Base-by-base conservation (phyloP, 2,888 invertebrate genomes). In the Rhyacophila evoluta region DNA sequence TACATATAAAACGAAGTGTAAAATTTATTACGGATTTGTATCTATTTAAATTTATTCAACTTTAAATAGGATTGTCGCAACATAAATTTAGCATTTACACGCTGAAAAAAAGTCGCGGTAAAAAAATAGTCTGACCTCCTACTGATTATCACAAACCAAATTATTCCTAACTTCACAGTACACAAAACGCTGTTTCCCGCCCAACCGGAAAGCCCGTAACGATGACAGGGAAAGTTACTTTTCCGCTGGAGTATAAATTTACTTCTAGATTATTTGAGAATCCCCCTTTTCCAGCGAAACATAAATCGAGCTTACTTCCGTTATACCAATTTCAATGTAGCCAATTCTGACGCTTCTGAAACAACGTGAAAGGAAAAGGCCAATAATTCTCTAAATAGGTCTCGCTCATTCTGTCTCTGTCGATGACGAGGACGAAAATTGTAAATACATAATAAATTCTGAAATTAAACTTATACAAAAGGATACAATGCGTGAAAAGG, bases 191-290 rank as follows among this genome's bases (percentile, higher is more conserved):
- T 55, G 55, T 19, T 55, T 55, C 55, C 25, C 55, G 25, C 25
- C 55, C 55, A 55, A 55, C 55, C 15, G 55, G 55, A 55, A 55
- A 55, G 55, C 55, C 19, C 55, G 55, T 55, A 55, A 55, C 55
- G 55, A 55, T 25, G 55, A 55, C 55, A 55, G 55, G 55, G 19
- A 55, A 55, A 55, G 55, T 55, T 55, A 55, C 55, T 55, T 55
- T 55, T 55, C 55, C 55, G 55, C 25, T 55, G 55, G 55, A 55
- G 55, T 25, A 55, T 55, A 55, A 55, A 55, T 55, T 55, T 55
- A 55, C 55, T 55, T 55, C 55, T 55, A 55, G 55, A 55, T 55
- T 33, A 33, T 33, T 55, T 25, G 55, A 55, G 41, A 41, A 41
- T 41, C 15, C 41, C 41, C 41, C 41, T 41, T 15, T 41, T 19